A percentile compares a stretch with the other conserved stretches of the same genome.
phyloP scores from a whole-genome alignment of 2,888 invertebrate species.

The Hoplodrina blanda region DNA sequence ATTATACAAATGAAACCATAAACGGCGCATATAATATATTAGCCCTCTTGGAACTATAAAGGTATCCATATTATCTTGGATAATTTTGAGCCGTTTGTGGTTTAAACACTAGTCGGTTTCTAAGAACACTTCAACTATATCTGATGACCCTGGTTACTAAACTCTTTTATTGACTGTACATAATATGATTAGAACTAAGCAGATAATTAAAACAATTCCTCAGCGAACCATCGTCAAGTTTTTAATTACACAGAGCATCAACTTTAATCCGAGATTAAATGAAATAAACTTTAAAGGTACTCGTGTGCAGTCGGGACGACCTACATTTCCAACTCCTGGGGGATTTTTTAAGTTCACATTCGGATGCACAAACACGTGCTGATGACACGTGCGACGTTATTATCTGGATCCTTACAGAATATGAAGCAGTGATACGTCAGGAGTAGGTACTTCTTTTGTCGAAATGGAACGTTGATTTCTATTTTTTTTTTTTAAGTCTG shows the following conservation, averaged over 20 bases:
- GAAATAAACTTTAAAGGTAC: conserved; percentile 6
- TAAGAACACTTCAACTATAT: too few relatives aligned
- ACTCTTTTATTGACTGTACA: too few relatives aligned
- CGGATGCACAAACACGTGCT: conserved; percentile 3
- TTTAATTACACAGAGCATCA: not conserved
- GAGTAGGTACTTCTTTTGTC: not conserved
- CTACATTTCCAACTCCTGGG: conserved; percentile 1
- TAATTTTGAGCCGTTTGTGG: too few relatives aligned
- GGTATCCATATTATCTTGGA: too few relatives aligned
- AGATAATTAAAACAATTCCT: conserved; percentile 2
- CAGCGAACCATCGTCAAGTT: not conserved
- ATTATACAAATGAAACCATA: too few relatives aligned
- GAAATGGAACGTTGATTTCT: not conserved
- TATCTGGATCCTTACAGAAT: not conserved
- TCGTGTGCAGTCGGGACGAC: not conserved
- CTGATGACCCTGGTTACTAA: too few relatives aligned
- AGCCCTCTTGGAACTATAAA: too few relatives aligned
- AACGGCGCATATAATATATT: too few relatives aligned
- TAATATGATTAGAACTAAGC: not conserved
- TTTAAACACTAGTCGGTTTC: too few relatives aligned
- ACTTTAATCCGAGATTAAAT: conserved; percentile 3
- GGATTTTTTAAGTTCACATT: not conserved
- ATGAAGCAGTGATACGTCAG: not conserved
- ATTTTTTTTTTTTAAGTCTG: too few relatives aligned
- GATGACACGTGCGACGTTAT: conserved; percentile 17